Base-by-base conservation (phyloP, 2,113 vertebrate species). In the Alectura lathami region DNA sequence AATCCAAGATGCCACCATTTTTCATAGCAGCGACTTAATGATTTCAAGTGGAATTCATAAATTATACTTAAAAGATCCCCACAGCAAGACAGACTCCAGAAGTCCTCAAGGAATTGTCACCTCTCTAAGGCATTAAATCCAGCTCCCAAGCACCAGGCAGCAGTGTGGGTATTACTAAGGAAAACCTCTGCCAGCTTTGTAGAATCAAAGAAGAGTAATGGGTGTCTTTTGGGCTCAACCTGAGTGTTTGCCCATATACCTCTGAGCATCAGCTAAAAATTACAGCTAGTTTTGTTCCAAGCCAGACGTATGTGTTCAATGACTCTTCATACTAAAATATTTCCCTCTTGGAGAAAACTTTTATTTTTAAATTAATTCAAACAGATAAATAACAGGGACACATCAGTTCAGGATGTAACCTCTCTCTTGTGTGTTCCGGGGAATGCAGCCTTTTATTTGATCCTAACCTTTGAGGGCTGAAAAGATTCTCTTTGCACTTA, bases 371-470 rank as follows among this genome's bases (percentile, higher is more conserved):
- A 90, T 91, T 53, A 81, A 93, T 95, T 95, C 83, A 57, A 91
- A 86, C 87, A 91, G 91, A 93, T 90, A 94, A 95, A 94, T 94
- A 95, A 93, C 54, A 90, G 40, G 67, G 59, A 85, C 26, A 63
- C 36, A 88, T 64, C 91, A 60, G 83, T 51, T 93, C 79, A 72
- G 69, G 76, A 80, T 91, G 91, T 67, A 95, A 91, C 57, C 32
- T 36, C 80, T 89, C 81, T 77, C 75, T 40, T 50, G 27, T 54
- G 78, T 83, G 72, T 93, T 94, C 40, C 82, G 64, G 66, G 51
- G 75, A 93, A 93, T 27, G 78, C 79, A 93, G 90, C 72, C 83
- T 94, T 80, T 95, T 74, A 94, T 96, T 95, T 96, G 94, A 96
- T 94, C 85, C 68, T 91, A 91, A 95, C 89, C 79, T 96, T 95